phyloP scores from a whole-genome alignment of 2,113 vertebrate genomes.

The Boleophthalmus pectinirostris region DNA sequence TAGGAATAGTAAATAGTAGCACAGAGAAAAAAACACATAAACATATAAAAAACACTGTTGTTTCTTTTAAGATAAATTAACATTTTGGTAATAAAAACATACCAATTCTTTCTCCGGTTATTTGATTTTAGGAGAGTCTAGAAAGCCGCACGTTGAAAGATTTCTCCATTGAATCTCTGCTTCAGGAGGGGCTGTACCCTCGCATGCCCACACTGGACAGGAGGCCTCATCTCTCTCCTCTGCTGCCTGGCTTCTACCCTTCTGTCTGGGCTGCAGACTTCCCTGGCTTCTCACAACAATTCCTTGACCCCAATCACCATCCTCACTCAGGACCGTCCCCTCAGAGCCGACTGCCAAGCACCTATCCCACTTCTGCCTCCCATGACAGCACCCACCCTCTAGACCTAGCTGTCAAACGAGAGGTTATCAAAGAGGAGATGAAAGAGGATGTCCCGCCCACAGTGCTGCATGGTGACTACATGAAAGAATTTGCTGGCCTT shows the following conservation, averaged over 20 bases:
- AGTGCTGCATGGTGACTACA: conserved; percentile 86
- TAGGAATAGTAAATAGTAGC: too few species aligned
- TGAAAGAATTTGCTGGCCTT: conserved; percentile 84
- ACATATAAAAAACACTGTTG: too few species aligned
- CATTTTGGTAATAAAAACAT: background rate
- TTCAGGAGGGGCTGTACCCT: conserved; percentile 93
- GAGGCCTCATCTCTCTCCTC: conserved; percentile 84
- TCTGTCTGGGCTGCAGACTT: conserved; percentile 90
- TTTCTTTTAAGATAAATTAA: background rate
- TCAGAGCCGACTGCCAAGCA: conserved; percentile 66
- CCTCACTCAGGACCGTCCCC: conserved; percentile 58
- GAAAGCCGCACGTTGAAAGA: conserved; percentile 84
- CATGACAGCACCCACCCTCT: conserved; percentile 82
- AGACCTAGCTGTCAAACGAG: conserved; percentile 90
- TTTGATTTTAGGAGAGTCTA: conserved; percentile 60
- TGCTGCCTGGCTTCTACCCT: conserved; percentile 89
- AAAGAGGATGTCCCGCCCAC: conserved; percentile 86
- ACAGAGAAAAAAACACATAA: too few species aligned
- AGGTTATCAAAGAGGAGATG: conserved; percentile 93
- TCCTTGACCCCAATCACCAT: conserved; percentile 65
- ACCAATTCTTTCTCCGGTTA: conserved; percentile 5
- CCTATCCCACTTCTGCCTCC: conserved; percentile 75
- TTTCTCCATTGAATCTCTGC: conserved; percentile 94
- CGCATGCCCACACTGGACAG: conserved; percentile 85
- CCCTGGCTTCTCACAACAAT: conserved; percentile 82